Conservation (phyloP, 1,140 invertebrate species). For the Triops cancriformis region DNA sequence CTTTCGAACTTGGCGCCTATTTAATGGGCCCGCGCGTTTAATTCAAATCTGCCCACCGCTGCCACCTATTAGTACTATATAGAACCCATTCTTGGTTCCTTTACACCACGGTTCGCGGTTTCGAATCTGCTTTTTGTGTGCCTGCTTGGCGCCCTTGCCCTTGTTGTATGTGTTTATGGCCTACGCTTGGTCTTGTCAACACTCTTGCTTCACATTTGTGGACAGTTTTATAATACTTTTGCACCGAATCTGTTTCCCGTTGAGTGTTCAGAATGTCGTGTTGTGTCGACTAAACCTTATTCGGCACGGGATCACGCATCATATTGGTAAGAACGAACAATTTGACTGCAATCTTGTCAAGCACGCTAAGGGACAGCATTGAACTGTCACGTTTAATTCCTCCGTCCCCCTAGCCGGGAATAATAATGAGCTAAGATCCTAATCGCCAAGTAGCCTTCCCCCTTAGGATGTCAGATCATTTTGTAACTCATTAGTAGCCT, state of each 20-base stretch:
- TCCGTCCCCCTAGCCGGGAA: neutral
- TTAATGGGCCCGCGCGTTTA: neutral
- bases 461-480: neutral
- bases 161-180: neutral
- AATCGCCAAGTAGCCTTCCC: neutral
- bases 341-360: neutral
- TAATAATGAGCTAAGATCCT: neutral
- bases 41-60: neutral
- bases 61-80: neutral
- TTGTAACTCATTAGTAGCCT: neutral
- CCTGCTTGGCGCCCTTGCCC: neutral
- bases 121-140: neutral
- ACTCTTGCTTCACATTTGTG: neutral
- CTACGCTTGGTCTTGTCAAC: neutral
- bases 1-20: too few relatives aligned
- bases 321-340: too few relatives aligned
- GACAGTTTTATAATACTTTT: neutral
- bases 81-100: neutral
- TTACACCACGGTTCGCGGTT: neutral
- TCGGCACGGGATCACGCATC: too few relatives aligned
- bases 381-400: slow-evolving; percentile 3
- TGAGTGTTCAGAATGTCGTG: too few relatives aligned
- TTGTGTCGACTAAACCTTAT: too few relatives aligned
- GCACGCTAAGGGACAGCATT: neutral
- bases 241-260: neutral